Evolutionary conservation across 2,797 vertebrate species (phyloP), one percentile per base, ranked within the genome.

Genomic region (Aphelocoma californica): DNA sequence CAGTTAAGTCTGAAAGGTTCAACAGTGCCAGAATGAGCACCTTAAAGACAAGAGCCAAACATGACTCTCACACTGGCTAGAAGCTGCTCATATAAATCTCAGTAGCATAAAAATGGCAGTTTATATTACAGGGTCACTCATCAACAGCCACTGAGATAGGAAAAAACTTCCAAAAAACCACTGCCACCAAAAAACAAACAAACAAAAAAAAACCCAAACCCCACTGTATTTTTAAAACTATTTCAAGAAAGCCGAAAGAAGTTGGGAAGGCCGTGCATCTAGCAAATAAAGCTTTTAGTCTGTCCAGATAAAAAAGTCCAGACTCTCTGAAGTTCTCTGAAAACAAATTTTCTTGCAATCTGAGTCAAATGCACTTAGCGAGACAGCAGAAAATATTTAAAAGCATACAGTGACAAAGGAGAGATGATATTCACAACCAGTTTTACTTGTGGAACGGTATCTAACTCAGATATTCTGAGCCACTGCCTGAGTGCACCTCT

Each of bases 201-300:
- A 48, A 40, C 10, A 38, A 40, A 40, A 61, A 40, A 18, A 8
- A 1, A 1, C 1, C 16, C 5, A 34, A 60, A 54, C 2, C 2
- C 20, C 25, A 45, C 13, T 28, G 10, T 15, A n/a, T 56, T 54
- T 88, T 79, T 62, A 3, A 11, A 70, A 40, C 8, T 57, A 23
- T 47, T n/a, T 86, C 53, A 91, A 86, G 67, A 84, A 89, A 92
- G 81, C 32, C 2, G 0, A 79, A 72, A 79, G n/a, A 69, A 66
- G 10, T 2, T 36, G 13, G n/a, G 29, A 94, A 86, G 38, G 60
- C n/a, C 81, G 47, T 25, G 61, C 77, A 64, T 60, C 18, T 32
- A 86, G n/a, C 67, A 89, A 70, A 81, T 26, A 92, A 66, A 79
- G 53, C 44, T 87, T 86, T 90, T 34, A 31, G 26, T 36, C 36